A percentile compares a stretch with the other conserved stretches of the same genome.
phyloP scores from a whole-genome alignment of 2,888 invertebrate genomes.

The Steromphala cineraria region DNA sequence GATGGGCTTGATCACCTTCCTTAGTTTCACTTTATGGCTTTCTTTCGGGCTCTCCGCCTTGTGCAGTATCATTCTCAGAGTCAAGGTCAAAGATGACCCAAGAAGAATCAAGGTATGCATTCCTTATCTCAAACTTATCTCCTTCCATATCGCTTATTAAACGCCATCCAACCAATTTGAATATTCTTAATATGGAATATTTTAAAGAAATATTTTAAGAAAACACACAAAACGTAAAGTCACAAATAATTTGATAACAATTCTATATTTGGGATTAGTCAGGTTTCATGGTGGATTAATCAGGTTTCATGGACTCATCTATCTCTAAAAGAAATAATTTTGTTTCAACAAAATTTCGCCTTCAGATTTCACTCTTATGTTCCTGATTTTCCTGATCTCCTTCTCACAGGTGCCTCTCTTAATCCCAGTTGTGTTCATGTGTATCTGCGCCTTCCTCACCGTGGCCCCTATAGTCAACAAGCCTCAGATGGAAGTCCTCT shows the following conservation, averaged over 20 bases:
- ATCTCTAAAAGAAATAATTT: too few relatives aligned
- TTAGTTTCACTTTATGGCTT: neutral
- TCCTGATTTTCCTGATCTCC: neutral
- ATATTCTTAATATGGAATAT: too few relatives aligned
- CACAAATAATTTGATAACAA: too few relatives aligned
- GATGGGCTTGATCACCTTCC: neutral
- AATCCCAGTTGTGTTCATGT: conserved; percentile 91
- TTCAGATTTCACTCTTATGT: too few relatives aligned
- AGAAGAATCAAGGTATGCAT: neutral
- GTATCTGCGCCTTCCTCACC: conserved; percentile 93
- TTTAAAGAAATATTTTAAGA: too few relatives aligned
- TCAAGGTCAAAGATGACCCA: neutral
- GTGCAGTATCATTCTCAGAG: neutral
- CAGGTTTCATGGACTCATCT: too few relatives aligned
- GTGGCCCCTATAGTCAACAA: conserved; percentile 94
- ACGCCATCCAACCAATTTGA: too few relatives aligned
- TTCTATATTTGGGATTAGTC: too few relatives aligned
- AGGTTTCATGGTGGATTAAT: too few relatives aligned
- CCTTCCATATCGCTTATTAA: too few relatives aligned
- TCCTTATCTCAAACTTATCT: neutral
- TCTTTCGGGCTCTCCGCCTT: neutral
- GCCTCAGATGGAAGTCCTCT: conserved; percentile 95
- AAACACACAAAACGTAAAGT: too few relatives aligned
- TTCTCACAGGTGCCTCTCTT: conserved; percentile 78
- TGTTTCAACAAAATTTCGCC: too few relatives aligned